Percentiles rank a stretch among this genome's conserved stretches.
phyloP scores from a whole-genome alignment of 2,113 vertebrate species.

The Gymnorhina tibicen region DNA sequence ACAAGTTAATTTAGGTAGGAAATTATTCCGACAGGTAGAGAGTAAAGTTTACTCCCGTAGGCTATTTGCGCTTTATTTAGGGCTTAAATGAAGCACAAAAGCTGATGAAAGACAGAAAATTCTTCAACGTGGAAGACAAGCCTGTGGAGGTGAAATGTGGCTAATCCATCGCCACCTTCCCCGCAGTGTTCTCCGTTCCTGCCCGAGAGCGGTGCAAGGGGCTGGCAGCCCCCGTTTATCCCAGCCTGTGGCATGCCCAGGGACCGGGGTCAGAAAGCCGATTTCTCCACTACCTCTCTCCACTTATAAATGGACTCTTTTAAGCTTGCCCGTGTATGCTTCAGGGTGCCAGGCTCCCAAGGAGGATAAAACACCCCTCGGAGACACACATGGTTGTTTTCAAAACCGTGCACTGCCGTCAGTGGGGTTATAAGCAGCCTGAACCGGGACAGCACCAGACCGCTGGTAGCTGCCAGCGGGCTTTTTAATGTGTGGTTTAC shows the following conservation, averaged over 20 bases:
- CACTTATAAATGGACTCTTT: not conserved
- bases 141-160: not conserved
- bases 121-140: not conserved
- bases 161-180: not conserved
- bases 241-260: fast-evolving
- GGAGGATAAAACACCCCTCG: not conserved
- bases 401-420: not conserved
- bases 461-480: not conserved
- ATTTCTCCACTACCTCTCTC: not conserved
- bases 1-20: conserved; percentile 60
- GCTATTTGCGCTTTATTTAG: conserved; percentile 51
- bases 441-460: not conserved
- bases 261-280: fast-evolving
- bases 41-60: conserved; percentile 28
- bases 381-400: not conserved
- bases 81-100: conserved; percentile 49
- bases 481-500: not conserved
- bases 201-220: not conserved
- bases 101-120: conserved; percentile 42
- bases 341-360: not conserved
- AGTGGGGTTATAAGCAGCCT: not conserved
- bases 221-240: not conserved
- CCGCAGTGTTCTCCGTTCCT: not conserved
- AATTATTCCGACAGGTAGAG: conserved; percentile 58
- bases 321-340: not conserved